Base-by-base conservation (phyloP, 2,888 invertebrate species). In the Agonopterix alstromeriana region DNA sequence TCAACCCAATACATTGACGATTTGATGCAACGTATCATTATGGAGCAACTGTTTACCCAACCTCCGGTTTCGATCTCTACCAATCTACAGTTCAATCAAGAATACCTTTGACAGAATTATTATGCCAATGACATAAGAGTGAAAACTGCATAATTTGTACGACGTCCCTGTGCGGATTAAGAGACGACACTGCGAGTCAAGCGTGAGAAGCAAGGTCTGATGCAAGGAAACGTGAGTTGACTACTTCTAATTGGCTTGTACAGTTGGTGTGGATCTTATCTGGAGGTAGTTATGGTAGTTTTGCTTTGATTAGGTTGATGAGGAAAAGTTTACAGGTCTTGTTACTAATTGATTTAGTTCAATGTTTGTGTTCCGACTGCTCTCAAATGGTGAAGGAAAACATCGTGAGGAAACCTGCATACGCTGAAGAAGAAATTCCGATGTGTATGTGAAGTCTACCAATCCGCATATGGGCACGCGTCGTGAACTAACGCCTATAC, bases 181-280 rank as follows among this genome's bases (percentile, higher is more conserved):
- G 36, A 46, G 47, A 48, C 44, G 48, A 73, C 71, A 67, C 68
- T 55, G 62, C 63, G 63, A 57, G 53, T 56, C 57, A 61, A 65
- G 63, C 81, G 82, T 82, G 82, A 77, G 83, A 82, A 63, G 70
- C 54, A 46, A 69, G 63, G 61, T 63, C 70, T 77, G 74, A 65
- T 67, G 75, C 68, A 76, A 69, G 52, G 48, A 61, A 67, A 67
- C 70, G 69, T 68, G 69, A 62, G 27, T 2, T 27, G 5, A 27
- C 5, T 27, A 3, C 27, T 27, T 27, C 27, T 27, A 27, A 27
- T 27, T 27, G 27, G 27, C 27, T 27, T 5, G 35, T 45, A 38
- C 45, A 7, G 17, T 36, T 7, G 27, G 14, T 10, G n/a, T 36
- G 12, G 10, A 12, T 36, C 45, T 45, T 36, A 45, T 9, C 7